Conservation (phyloP, 2,888 invertebrate species). For the Callyntrura guangdongensis region DNA sequence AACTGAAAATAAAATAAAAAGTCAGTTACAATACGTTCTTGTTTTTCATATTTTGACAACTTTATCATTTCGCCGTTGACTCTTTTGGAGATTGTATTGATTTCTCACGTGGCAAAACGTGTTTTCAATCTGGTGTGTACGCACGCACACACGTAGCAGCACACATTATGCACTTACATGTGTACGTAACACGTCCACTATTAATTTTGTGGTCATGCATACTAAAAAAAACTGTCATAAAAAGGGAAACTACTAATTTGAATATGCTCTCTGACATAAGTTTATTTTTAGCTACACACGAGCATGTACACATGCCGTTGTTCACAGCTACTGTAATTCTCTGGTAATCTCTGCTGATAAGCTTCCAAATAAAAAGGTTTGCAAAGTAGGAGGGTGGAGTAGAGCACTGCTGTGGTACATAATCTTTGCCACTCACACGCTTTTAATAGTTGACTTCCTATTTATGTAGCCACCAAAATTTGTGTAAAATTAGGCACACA, state of each 20-base stretch:
- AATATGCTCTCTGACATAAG: not conserved
- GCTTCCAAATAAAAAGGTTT: too few species aligned
- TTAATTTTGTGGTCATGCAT: slow-evolving; percentile 47
- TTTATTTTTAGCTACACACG: slow-evolving; percentile 36
- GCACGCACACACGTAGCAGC: slow-evolving; percentile 12
- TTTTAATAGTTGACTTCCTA: slow-evolving; percentile 34
- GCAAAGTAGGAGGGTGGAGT: not conserved
- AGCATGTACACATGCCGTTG: not conserved
- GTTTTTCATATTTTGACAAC: slow-evolving; percentile 45
- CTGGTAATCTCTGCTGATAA: not conserved
- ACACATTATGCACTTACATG: not conserved
- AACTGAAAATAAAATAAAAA: slow-evolving; percentile 37
- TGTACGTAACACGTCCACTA: slow-evolving; percentile 19
- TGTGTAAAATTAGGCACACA: not conserved
- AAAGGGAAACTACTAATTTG: not conserved
- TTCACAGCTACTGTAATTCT: not conserved
- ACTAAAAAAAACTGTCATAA: not conserved
- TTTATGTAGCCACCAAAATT: not conserved
- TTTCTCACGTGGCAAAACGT: slow-evolving; percentile 35
- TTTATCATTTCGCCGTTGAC: slow-evolving; percentile 44
- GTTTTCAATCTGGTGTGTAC: slow-evolving; percentile 1
- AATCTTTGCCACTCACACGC: not conserved
- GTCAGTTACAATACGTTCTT: not conserved
- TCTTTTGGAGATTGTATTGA: slow-evolving; percentile 18
- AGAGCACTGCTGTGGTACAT: not conserved